Percentiles rank a stretch among this genome's conserved stretches.
Evolutionary conservation across 2,888 invertebrate genomes (phyloP).

Genomic region (Dermolepida albohirtum): DNA sequence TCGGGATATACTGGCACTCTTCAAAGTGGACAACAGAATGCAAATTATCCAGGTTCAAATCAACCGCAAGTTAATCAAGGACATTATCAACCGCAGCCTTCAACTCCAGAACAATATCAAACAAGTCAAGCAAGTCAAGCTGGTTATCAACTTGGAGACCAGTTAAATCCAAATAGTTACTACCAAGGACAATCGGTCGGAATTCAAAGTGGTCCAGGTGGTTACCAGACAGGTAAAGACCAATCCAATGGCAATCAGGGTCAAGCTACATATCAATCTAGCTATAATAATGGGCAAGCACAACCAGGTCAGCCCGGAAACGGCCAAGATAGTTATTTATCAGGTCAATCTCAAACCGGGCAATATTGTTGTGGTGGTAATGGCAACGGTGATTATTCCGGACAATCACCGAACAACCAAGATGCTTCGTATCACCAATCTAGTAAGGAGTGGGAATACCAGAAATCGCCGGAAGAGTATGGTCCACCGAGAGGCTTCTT

Average conservation of each 20-base stretch:
- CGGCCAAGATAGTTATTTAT: background rate
- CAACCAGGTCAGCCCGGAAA: background rate
- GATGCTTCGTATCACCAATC: constrained; percentile 15
- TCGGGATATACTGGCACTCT: constrained; percentile 33
- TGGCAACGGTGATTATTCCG: background rate
- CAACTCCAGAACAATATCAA: background rate
- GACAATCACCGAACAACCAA: constrained; percentile 16
- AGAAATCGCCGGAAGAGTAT: constrained; percentile 60
- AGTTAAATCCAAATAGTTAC: constrained; percentile 14
- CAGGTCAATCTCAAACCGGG: constrained; percentile 4
- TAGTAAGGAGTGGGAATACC: constrained; percentile 40
- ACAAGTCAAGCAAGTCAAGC: constrained; percentile 6
- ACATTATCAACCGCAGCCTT: background rate
- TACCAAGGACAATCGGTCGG: background rate
- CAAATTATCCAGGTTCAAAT: no score
- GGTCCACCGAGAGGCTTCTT: constrained; percentile 77
- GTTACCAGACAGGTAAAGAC: background rate
- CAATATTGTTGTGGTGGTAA: background rate
- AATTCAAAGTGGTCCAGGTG: constrained; percentile 1
- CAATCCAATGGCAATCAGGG: background rate
- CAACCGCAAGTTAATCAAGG: no score
- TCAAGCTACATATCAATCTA: background rate
- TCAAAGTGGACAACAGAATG: constrained; percentile 37
- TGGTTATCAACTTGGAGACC: constrained; percentile 13
- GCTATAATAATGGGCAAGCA: background rate